Conservation (phyloP, 2,113 vertebrate species). For the Lanius ludovicianus region DNA sequence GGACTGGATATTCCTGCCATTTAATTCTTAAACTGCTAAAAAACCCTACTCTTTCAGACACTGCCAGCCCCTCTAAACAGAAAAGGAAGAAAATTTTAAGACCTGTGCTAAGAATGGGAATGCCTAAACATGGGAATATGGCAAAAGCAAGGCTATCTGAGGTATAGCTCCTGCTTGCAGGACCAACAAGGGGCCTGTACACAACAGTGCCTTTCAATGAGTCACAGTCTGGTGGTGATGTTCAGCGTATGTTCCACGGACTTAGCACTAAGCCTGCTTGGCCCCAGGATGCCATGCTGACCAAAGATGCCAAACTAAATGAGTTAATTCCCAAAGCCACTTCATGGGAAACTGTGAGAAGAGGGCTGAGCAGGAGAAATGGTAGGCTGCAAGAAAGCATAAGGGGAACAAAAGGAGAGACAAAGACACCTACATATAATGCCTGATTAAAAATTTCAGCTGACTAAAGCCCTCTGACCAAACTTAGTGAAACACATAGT, state of each 20-base stretch:
- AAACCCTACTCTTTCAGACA: not conserved
- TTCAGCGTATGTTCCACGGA: not conserved
- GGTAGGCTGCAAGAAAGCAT: not conserved
- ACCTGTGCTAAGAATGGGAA: not conserved
- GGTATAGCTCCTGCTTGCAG: not conserved
- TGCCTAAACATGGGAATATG: not conserved
- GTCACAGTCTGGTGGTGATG: slow-evolving; percentile 22
- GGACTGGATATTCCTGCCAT: not conserved
- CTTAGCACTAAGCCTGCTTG: not conserved
- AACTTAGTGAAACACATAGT: not conserved
- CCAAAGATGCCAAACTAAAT: not conserved
- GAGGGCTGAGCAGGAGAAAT: not conserved
- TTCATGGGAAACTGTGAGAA: not conserved
- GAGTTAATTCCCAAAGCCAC: not conserved
- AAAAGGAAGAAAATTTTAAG: not conserved
- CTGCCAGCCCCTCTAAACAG: not conserved
- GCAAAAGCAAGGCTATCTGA: not conserved
- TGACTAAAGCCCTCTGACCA: not conserved
- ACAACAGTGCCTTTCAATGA: not conserved
- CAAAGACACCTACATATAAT: not conserved
- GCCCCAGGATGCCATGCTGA: not conserved
- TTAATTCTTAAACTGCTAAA: slow-evolving; percentile 6
- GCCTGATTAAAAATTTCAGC: not conserved
- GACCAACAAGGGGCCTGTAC: not conserved
- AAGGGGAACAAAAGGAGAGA: not conserved